phyloP scores from a whole-genome alignment of 1,140 invertebrate genomes.

The Leptinotarsa lineolata region DNA sequence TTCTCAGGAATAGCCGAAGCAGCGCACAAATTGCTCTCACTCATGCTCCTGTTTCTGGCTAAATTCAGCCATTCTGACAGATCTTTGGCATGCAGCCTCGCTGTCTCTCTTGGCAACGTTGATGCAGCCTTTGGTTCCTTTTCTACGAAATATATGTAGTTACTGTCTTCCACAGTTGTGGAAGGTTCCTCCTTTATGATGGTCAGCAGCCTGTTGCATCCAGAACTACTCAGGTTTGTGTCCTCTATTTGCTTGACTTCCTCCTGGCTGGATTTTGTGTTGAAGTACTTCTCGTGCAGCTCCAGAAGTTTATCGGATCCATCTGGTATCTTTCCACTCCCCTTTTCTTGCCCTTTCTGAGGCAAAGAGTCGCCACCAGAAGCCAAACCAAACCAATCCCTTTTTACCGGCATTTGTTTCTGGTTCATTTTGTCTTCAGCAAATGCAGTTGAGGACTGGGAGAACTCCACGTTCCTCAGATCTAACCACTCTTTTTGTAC shows the following conservation, averaged over 20 bases:
- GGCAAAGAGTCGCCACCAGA: slow-evolving; percentile 71
- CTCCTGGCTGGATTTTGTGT: slow-evolving; percentile 65
- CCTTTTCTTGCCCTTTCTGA: slow-evolving; percentile 63
- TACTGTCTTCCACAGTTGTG: slow-evolving; percentile 31
- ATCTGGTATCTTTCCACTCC: slow-evolving; percentile 57
- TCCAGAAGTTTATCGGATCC: slow-evolving; percentile 67
- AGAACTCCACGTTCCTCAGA: neutral
- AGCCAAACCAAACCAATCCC: slow-evolving; percentile 64
- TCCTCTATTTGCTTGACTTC: slow-evolving; percentile 31
- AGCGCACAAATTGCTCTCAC: slow-evolving; percentile 38
- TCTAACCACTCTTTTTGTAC: neutral
- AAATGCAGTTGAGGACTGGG: neutral
- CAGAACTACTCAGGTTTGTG: neutral
- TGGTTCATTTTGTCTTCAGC: neutral
- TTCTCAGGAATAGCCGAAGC: slow-evolving; percentile 37
- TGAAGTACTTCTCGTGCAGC: slow-evolving; percentile 69
- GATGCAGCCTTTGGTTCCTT: slow-evolving; percentile 21
- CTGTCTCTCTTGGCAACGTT: slow-evolving; percentile 8
- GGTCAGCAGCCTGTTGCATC: slow-evolving; percentile 57
- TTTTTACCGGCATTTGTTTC: slow-evolving; percentile 37
- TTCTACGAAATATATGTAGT: slow-evolving; percentile 27
- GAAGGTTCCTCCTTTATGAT: slow-evolving; percentile 59
- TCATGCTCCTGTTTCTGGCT: slow-evolving; percentile 53
- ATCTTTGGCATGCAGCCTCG: slow-evolving; percentile 57
- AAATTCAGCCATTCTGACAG: slow-evolving; percentile 61